Percentiles rank a stretch among this genome's conserved stretches.
These are phyloP conservation scores for Coleophora flavipennella DNA, from an alignment of 2,888 invertebrate species.

Conservation along the genomic window DNA sequence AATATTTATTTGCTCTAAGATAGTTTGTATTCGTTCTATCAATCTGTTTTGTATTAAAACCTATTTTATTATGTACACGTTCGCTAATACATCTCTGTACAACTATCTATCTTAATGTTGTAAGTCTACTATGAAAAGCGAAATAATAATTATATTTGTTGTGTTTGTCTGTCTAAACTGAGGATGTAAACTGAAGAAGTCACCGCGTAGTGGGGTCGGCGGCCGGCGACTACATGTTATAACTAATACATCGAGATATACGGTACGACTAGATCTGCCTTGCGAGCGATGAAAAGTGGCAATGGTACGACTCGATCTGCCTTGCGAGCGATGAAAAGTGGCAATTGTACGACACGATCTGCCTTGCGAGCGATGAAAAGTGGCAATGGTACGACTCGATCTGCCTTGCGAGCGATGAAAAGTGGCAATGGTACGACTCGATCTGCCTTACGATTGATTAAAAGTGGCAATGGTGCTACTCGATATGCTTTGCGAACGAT, in stretches of 20 bases:
- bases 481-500: no score
- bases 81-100: slow-evolving; percentile 65
- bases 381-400: slow-evolving; percentile 28
- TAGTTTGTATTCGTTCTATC: slow-evolving; percentile 45
- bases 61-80: slow-evolving; percentile 62
- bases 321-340: no score
- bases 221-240: slow-evolving; percentile 65
- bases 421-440: no score
- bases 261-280: slow-evolving; percentile 29
- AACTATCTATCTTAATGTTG: slow-evolving; percentile 60
- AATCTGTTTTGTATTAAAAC: slow-evolving; percentile 65
- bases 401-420: slow-evolving; percentile 29
- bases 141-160: slow-evolving; percentile 31
- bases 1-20: slow-evolving; percentile 61
- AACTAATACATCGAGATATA: slow-evolving; percentile 69
- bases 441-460: no score
- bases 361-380: slow-evolving; percentile 26
- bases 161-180: slow-evolving; percentile 44
- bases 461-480: no score
- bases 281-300: no score
- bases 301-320: slow-evolving; percentile 31
- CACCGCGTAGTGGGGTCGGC: slow-evolving; percentile 46
- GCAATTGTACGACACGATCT: slow-evolving; percentile 30
- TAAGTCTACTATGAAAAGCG: slow-evolving; percentile 56
- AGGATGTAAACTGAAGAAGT: slow-evolving; percentile 60